Evolutionary conservation across 2,888 invertebrate genomes (phyloP).

Genomic region (Torymus auratus): DNA sequence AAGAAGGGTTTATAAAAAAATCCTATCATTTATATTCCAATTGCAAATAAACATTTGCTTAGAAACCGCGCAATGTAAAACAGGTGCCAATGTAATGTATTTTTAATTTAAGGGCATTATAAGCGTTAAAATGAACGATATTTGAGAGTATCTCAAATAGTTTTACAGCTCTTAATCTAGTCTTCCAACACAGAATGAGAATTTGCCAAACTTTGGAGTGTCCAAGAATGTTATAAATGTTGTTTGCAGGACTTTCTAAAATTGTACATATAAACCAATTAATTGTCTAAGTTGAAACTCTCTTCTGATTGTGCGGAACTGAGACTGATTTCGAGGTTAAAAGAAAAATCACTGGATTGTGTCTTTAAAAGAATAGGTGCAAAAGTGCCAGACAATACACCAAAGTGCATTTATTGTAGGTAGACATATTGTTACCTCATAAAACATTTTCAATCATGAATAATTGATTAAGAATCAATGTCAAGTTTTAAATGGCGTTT

Average conservation of each 20-base stretch:
- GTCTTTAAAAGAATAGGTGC: constrained; percentile 52
- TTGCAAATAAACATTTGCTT: constrained; percentile 35
- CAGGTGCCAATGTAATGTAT: constrained; percentile 56
- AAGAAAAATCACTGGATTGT: constrained; percentile 49
- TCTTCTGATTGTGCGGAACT: constrained; percentile 55
- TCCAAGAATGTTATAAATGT: constrained; percentile 30
- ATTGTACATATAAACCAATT: constrained; percentile 56
- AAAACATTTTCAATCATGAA: constrained; percentile 47
- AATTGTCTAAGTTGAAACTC: constrained; percentile 45
- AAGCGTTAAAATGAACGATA: constrained; percentile 48
- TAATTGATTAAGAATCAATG: constrained; percentile 33
- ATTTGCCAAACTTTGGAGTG: constrained; percentile 44
- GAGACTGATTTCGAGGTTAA: constrained; percentile 58
- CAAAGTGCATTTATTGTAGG: constrained; percentile 61
- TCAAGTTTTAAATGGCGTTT: constrained; percentile 48
- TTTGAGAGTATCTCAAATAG: constrained; percentile 47
- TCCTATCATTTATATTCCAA: constrained; percentile 41
- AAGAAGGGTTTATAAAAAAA: constrained; percentile 17
- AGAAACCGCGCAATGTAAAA: constrained; percentile 27
- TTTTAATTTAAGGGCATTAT: constrained; percentile 57
- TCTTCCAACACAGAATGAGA: constrained; percentile 58
- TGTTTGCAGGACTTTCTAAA: constrained; percentile 22
- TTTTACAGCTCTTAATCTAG: constrained; percentile 58
- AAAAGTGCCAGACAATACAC: constrained; percentile 60
- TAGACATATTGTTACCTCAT: constrained; percentile 57